Base-by-base conservation (phyloP, 2,113 vertebrate species). In the Microcebus lehilahytsara region DNA sequence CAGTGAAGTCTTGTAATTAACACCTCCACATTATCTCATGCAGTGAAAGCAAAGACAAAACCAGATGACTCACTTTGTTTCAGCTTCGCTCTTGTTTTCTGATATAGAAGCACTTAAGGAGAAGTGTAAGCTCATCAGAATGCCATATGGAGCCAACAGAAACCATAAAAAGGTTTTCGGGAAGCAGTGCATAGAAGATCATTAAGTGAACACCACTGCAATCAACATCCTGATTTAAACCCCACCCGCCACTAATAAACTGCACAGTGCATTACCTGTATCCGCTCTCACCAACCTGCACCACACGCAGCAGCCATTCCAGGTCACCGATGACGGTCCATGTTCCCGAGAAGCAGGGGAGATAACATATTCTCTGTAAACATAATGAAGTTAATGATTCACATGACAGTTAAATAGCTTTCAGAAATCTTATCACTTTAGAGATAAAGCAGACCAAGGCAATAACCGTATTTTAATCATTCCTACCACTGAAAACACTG, bases 11-110 rank as follows among this genome's bases (percentile, higher is more conserved):
- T 96, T 98, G 98, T 99, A 99, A 99, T 99, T 99, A 99, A 99
- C 99, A 99, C 98, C 98, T 99, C 98, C 98, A 98, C 98, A 99
- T 99, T 99, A 99, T 99, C 98, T 99, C 98, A 98, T 98, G 98
- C 98, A 98, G 97, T 96, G 98, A 99, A 99, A 98, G 97, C 98
- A 98, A 98, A 98, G 98, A 98, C 98, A 98, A 98, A 99, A 99
- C 98, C 98, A 99, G 98, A 99, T 98, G 97, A 99, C 97, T 99
- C 98, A 98, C 98, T 99, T 99, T 98, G 98, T 99, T 98, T 98
- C 98, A 99, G 98, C 97, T 98, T 98, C 97, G 97, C 98, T 99
- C 98, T 98, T 98, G 98, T 98, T 99, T 98, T 99, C 98, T 98
- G 97, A 98, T 99, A 98, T 93, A 98, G 98, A 98, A 98, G 97